Base-by-base conservation (phyloP, 2,888 invertebrate species). In the Pyrochroa serraticornis region DNA sequence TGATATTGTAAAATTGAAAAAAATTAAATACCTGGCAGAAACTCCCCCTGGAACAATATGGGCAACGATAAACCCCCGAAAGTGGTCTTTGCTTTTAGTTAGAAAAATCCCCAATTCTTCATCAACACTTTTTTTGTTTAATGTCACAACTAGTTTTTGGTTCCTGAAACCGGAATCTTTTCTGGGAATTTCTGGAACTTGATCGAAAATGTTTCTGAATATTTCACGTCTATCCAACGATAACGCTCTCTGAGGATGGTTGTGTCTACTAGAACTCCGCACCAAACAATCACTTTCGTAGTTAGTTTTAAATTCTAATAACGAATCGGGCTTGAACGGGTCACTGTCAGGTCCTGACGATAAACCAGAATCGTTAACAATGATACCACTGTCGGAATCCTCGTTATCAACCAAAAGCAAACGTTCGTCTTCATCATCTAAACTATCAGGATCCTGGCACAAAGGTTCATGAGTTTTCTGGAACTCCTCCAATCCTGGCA, bases 361-460 rank as follows among this genome's bases (percentile, higher is more conserved):
- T 45, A 85, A 86, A 6, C 87, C 86, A 1, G 89, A 89, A 73
- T 88, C 88, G 71, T 87, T 89, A 68, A 89, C 87, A 73, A 89
- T 81, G 67, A 90, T 90, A 35, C 90, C 90, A 30, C 89, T 89
- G 76, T 90, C 90, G 57, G 87, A 87, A 77, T 90, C 90, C 72
- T 89, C 88, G 65, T 84, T 83, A 68, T 85, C 86, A 68, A 85
- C 83, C 67, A 84, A 80, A 48, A 84, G 77, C 47, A 83, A 78
- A 68, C 83, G 83, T 74, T 84, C 83, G 37, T 74, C 72, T 9
- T 71, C 70, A 59, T 82, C 82, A 70, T 82, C 82, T 8, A 80
- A 79, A 44, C 79, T 78, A 63, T 82, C 81, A 37, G 86, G 84
- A 65, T 87, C 86, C 62, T 86, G 85, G 73, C 85, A 88, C 7